A percentile compares a stretch with the other conserved stretches of the same genome.
These are phyloP conservation scores for Nipponacmea schrenckii DNA, from an alignment of 2,888 invertebrate genomes.

Conservation along the genomic window DNA sequence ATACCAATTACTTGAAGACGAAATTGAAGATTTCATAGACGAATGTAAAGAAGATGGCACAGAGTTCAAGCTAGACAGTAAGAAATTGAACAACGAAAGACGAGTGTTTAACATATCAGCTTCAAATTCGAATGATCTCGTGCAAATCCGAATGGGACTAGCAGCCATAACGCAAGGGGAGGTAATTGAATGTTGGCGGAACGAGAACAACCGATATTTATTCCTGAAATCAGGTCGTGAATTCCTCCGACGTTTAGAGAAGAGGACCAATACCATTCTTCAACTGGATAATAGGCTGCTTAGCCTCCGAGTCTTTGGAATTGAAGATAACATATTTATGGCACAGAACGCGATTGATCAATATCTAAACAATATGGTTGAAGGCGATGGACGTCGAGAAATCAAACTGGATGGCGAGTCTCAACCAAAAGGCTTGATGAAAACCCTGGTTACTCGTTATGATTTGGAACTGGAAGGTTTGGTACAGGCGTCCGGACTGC, in stretches of 20 bases:
- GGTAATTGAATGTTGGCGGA: slow-evolving; percentile 29
- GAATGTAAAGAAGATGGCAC: slow-evolving; percentile 2
- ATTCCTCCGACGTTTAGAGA: slow-evolving; percentile 30
- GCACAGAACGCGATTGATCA: slow-evolving; percentile 28
- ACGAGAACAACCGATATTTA: slow-evolving; percentile 21
- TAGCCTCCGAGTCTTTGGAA: slow-evolving; percentile 39
- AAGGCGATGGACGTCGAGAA: neutral
- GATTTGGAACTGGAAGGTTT: slow-evolving; percentile 36
- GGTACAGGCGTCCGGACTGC: slow-evolving; percentile 23
- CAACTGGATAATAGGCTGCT: slow-evolving; percentile 35
- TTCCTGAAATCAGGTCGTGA: slow-evolving; percentile 36
- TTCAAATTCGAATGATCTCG: slow-evolving; percentile 30
- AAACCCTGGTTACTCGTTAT: slow-evolving; percentile 37
- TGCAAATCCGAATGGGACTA: slow-evolving; percentile 27
- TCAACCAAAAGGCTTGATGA: slow-evolving; percentile 47
- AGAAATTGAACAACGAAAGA: slow-evolving; percentile 32
- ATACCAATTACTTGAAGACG: slow-evolving; percentile 26
- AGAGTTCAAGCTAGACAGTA: slow-evolving; percentile 13
- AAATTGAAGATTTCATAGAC: slow-evolving; percentile 27
- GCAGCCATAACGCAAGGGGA: slow-evolving; percentile 36
- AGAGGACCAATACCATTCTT: slow-evolving; percentile 29
- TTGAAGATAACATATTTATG: slow-evolving; percentile 10
- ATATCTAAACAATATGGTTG: slow-evolving; percentile 21
- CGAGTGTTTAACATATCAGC: slow-evolving; percentile 34
- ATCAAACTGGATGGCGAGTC: slow-evolving; percentile 34